Evolutionary conservation across 2,113 vertebrate genomes (phyloP).

Genomic region (Machaerirhynchus nigripectus): DNA sequence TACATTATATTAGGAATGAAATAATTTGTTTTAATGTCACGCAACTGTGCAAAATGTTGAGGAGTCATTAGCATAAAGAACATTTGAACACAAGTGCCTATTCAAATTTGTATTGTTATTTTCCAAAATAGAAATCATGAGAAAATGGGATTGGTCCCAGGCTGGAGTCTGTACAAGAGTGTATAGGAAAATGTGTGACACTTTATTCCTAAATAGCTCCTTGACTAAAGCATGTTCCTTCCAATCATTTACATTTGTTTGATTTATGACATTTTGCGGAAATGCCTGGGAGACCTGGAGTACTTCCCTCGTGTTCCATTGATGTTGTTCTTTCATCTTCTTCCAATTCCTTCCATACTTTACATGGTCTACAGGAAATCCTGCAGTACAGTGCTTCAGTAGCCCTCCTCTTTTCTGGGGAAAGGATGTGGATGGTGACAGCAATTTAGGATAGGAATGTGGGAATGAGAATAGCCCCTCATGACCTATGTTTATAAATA

Average conservation of each 20-base stretch:
- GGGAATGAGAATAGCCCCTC: background rate
- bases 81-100: background rate
- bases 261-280: background rate
- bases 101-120: background rate
- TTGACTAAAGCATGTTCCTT: background rate
- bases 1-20: background rate
- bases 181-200: background rate
- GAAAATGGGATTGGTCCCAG: background rate
- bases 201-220: background rate
- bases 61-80: background rate
- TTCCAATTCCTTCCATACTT: background rate
- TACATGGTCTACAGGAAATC: background rate
- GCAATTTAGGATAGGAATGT: background rate
- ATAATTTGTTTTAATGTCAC: background rate
- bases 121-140: background rate
- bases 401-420: background rate
- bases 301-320: background rate
- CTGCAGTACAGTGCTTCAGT: background rate
- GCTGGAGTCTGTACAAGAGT: background rate
- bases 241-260: background rate
- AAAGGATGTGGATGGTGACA: background rate
- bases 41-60: background rate
- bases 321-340: background rate
- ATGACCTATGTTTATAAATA: background rate
- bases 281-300: background rate